phyloP scores from a whole-genome alignment of 2,888 invertebrate genomes.

The Phasia obesa region DNA sequence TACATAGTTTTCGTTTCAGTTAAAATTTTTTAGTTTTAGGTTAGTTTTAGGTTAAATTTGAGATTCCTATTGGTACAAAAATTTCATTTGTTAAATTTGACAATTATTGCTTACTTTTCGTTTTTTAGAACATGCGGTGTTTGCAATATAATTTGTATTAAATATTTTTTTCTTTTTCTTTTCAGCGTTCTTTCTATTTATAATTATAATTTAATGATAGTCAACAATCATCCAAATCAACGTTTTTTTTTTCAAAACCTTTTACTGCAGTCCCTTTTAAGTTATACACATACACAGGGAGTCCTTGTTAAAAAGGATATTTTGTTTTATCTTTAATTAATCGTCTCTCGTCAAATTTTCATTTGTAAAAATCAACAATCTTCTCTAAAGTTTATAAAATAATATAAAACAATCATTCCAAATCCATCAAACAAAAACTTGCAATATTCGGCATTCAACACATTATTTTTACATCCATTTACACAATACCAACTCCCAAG shows the following conservation, averaged over 20 bases:
- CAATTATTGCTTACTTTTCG: too few relatives aligned
- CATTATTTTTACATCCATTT: conserved; percentile 30
- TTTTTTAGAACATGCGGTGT: too few relatives aligned
- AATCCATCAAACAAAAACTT: conserved; percentile 45
- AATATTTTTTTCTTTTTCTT: conserved; percentile 21
- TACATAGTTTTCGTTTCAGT: too few relatives aligned
- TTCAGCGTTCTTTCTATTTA: conserved; percentile 64
- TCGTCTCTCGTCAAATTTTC: conserved; percentile 18
- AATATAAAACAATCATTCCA: conserved; percentile 56
- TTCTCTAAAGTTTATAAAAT: conserved; percentile 47
- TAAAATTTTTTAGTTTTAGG: too few relatives aligned
- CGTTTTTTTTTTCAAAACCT: conserved; percentile 37
- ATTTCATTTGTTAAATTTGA: too few relatives aligned
- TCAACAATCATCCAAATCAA: conserved; percentile 63
- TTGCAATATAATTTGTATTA: not conserved
- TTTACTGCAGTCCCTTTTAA: conserved; percentile 4
- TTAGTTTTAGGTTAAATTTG: too few relatives aligned
- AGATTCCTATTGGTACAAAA: too few relatives aligned
- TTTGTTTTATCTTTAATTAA: conserved; percentile 41
- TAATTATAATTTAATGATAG: conserved; percentile 66
- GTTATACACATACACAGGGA: conserved; percentile 48
- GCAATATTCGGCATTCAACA: conserved; percentile 35
- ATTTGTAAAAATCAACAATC: conserved; percentile 43
- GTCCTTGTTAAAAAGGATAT: conserved; percentile 49
- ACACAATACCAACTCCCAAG: conserved; percentile 5